Percentiles rank a stretch among this genome's conserved stretches.
Conservation (phyloP, 2,888 invertebrate genomes). For the Drosophila neutralis region DNA sequence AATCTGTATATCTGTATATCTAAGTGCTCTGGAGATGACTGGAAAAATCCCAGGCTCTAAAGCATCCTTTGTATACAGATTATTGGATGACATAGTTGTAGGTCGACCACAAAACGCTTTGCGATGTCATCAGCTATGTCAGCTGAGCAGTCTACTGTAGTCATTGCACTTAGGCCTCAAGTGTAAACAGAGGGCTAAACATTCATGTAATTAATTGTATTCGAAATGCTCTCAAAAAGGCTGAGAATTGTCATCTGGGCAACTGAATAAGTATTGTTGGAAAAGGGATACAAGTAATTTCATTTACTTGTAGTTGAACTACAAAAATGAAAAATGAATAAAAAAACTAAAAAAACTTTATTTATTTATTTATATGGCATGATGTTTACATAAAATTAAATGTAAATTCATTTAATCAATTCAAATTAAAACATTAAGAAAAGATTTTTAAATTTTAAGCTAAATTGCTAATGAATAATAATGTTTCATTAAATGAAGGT, state of each 20-base stretch:
- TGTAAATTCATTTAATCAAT: neutral
- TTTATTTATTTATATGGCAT: neutral
- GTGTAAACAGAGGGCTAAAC: constrained; percentile 5
- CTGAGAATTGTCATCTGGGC: neutral
- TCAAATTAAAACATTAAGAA: neutral
- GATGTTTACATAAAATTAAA: neutral
- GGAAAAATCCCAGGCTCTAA: constrained; percentile 8
- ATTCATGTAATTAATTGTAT: constrained; percentile 21
- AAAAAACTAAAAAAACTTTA: neutral
- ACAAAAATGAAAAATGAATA: neutral
- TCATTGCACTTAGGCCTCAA: constrained; percentile 12
- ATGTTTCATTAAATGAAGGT: neutral
- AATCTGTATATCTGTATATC: neutral
- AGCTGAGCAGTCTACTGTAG: constrained; percentile 14
- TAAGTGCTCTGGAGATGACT: constrained; percentile 25
- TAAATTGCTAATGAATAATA: neutral
- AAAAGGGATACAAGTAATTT: neutral
- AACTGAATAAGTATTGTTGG: neutral
- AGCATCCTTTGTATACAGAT: constrained; percentile 18
- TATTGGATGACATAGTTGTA: constrained; percentile 24
- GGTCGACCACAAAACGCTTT: constrained; percentile 10
- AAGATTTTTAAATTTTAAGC: neutral
- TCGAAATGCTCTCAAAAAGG: neutral
- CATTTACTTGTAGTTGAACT: neutral
- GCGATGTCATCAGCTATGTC: constrained; percentile 30